A percentile compares a stretch with the other conserved stretches of the same genome.
Conservation (phyloP, 2,797 vertebrate species). For the Rhinophrynus dorsalis region DNA sequence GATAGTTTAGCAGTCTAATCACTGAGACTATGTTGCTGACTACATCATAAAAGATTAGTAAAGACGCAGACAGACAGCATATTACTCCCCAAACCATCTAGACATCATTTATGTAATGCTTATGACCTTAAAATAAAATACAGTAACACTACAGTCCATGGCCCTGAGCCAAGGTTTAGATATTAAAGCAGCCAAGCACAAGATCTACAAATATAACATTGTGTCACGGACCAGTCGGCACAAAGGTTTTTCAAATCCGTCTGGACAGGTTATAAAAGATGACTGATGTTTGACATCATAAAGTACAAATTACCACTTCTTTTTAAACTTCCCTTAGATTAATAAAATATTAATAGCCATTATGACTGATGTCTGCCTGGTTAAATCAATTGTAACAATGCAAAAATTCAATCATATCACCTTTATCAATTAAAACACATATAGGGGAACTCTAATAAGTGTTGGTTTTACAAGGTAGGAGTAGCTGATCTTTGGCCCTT, state of each 20-base stretch:
- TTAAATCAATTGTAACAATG: too few species aligned
- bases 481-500: too few species aligned
- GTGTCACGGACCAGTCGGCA: neutral
- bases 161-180: conserved; percentile 35
- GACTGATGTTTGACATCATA: too few species aligned
- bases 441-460: too few species aligned
- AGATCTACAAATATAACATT: conserved; percentile 30
- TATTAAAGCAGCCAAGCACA: too few species aligned
- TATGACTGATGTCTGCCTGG: too few species aligned
- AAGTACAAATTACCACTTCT: neutral
- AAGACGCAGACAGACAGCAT: conserved; percentile 41
- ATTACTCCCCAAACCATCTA: conserved; percentile 11
- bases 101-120: conserved; percentile 22
- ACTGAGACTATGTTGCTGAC: too few species aligned
- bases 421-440: neutral
- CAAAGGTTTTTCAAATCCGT: neutral
- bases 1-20: too few species aligned
- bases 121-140: conserved; percentile 40
- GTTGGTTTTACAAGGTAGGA: too few species aligned
- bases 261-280: neutral
- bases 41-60: neutral
- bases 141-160: conserved; percentile 30
- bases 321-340: neutral
- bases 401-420: neutral
- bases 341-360: too few species aligned